Evolutionary conservation across 1,140 invertebrate genomes (phyloP).

Genomic region (Drosophila simulans): DNA sequence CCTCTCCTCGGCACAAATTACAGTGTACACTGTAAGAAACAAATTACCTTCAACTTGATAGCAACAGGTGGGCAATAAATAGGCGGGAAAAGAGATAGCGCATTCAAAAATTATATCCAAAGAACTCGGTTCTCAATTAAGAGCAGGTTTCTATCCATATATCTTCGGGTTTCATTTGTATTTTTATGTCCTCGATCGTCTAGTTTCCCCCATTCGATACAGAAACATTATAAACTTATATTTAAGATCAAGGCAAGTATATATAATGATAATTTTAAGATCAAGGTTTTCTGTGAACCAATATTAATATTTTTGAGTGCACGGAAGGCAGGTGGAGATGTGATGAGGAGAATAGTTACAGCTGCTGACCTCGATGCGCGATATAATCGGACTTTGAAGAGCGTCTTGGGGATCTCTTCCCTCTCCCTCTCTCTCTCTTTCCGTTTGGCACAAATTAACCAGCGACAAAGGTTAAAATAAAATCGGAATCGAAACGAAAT

Average conservation of each 20-base stretch:
- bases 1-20: constrained; percentile 43
- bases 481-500: constrained; percentile 43
- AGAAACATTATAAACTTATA: background rate
- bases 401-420: constrained; percentile 15
- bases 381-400: constrained; percentile 23
- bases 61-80: constrained; percentile 11
- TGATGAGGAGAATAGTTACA: constrained; percentile 22
- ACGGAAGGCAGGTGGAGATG: constrained; percentile 10
- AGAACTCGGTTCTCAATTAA: too few relatives aligned
- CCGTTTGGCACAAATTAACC: constrained; percentile 16
- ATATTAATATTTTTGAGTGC: constrained; percentile 2
- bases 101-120: background rate
- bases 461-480: constrained; percentile 24
- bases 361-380: constrained; percentile 28
- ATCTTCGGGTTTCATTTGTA: too few relatives aligned
- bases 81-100: background rate
- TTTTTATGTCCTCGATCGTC: background rate
- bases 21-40: constrained; percentile 17
- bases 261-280: background rate
- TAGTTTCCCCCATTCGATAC: background rate
- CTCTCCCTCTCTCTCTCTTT: background rate
- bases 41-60: constrained; percentile 1
- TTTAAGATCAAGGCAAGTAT: constrained; percentile 1
- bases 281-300: background rate
- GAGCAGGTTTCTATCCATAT: too few relatives aligned